These are phyloP conservation scores for Euzophera pinguis DNA, from an alignment of 2,888 invertebrate genomes.

Conservation along the genomic window DNA sequence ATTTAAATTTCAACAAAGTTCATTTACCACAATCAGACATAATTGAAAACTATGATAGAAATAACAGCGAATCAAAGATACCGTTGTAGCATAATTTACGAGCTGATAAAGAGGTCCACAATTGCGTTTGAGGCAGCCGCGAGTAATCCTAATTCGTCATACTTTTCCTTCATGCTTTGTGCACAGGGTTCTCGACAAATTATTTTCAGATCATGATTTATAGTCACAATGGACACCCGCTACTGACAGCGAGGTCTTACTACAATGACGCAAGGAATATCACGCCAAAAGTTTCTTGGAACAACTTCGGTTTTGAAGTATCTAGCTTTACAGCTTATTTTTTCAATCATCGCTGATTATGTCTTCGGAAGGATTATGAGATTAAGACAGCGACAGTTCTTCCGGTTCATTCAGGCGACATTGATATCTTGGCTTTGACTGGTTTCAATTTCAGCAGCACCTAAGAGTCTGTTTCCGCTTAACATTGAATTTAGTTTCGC, in stretches of 20 bases:
- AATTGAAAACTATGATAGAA: background rate
- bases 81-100: constrained; percentile 26
- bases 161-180: constrained; percentile 50
- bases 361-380: constrained; percentile 1
- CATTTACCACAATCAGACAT: too few relatives aligned
- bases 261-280: constrained; percentile 4
- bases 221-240: constrained; percentile 18
- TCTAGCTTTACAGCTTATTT: background rate
- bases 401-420: constrained; percentile 20
- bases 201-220: constrained; percentile 24
- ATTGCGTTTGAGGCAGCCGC: constrained; percentile 23
- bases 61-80: constrained; percentile 4
- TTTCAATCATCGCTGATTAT: background rate
- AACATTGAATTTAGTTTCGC: background rate
- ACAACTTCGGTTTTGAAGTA: background rate
- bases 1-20: too few relatives aligned
- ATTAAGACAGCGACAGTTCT: constrained; percentile 30
- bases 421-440: constrained; percentile 4
- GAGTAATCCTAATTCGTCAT: constrained; percentile 57
- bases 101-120: constrained; percentile 18
- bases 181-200: constrained; percentile 32
- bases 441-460: background rate
- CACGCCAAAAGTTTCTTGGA: constrained; percentile 8
- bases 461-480: background rate
- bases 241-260: constrained; percentile 15